Base-by-base conservation (phyloP, 2,797 vertebrate genomes). In the Crocidura indochinensis region DNA sequence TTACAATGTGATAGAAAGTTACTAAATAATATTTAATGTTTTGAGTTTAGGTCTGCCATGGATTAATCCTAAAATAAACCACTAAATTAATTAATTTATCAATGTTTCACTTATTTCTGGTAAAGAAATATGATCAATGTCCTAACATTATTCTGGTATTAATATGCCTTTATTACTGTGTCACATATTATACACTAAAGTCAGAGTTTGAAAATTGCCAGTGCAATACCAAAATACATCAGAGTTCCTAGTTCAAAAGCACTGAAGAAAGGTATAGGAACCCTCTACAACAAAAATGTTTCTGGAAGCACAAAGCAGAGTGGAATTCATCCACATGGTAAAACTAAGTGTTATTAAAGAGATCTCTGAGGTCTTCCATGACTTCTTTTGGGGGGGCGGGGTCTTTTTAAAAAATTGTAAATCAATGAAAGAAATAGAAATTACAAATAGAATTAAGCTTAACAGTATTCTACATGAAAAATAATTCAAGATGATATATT, bases 41-140 rank as follows among this genome's bases (percentile, higher is more conserved):
- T 56, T 38, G 56, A 27, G 27, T 78, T 92, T 87, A 78, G 4
- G 92, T 88, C 92, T 87, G 31, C 10, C 56, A 65, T 51, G 78
- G 27, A 92, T 92, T 64, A 94, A 53, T 76, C 69, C 49, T 49
- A 90, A 93, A 94, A 80, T 56, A 27, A 9, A 46, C 56, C 10
- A 12, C 38, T 38, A 38, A 38, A 38, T 38, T 2, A 76, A 51
- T 31, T 29, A 94, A 85, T 87, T 53, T 46, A n/a, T 87, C 11
- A 64, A 12, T 84, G 51, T 20, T 83, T 92, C 51, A 49, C 71
- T 78, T 31, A 87, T 88, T 91, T 80, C 62, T 68, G 56, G 46
- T 56, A 69, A 79, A 91, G n/a, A 51, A 88, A 87, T 83, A 3
- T 71, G n/a, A 38, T 19, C 78, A 84, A 27, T n/a, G 85, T 0